Evolutionary conservation across 2,797 vertebrate species (phyloP).

Genomic region (Meriones psammophilus): DNA sequence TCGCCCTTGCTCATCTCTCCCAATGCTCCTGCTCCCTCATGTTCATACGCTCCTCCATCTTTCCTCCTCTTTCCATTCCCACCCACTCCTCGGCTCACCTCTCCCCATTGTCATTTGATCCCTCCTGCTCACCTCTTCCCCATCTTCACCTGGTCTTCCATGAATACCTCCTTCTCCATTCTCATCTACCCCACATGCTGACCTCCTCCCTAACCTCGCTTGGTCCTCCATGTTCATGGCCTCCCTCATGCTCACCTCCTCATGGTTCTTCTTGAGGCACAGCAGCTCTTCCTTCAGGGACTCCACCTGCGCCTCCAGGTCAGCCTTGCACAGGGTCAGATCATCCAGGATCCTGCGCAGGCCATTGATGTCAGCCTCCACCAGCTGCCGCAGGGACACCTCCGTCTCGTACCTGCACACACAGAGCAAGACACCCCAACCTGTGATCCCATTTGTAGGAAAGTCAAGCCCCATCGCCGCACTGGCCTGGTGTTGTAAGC

Average conservation of each 20-base stretch:
- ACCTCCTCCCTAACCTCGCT: not conserved
- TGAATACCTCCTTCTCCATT: not conserved
- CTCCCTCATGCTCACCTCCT: slow-evolving; percentile 82
- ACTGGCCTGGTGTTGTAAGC: not conserved
- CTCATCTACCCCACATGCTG: not conserved
- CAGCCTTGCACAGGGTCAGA: slow-evolving; percentile 79
- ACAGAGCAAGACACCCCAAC: not conserved
- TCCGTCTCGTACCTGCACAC: slow-evolving; percentile 81
- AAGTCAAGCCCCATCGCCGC: not conserved
- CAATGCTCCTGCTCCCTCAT: not conserved
- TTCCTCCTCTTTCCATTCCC: not conserved
- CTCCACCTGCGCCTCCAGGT: slow-evolving; percentile 84
- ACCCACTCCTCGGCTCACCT: not conserved
- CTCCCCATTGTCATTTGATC: not conserved
- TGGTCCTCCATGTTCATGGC: not conserved
- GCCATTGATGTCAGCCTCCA: slow-evolving; percentile 82
- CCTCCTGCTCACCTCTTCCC: not conserved
- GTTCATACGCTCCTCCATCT: not conserved
- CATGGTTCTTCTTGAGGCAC: slow-evolving; percentile 84
- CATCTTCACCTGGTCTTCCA: not conserved
- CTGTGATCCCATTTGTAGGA: not conserved
- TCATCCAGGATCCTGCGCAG: slow-evolving; percentile 84
- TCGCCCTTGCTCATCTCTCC: slow-evolving; percentile 78
- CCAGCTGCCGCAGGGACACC: slow-evolving; percentile 81
- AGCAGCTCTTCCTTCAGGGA: slow-evolving; percentile 81